These are phyloP conservation scores for Lindbergichthys nudifrons DNA, from an alignment of 2,797 vertebrate genomes.

Conservation along the genomic window DNA sequence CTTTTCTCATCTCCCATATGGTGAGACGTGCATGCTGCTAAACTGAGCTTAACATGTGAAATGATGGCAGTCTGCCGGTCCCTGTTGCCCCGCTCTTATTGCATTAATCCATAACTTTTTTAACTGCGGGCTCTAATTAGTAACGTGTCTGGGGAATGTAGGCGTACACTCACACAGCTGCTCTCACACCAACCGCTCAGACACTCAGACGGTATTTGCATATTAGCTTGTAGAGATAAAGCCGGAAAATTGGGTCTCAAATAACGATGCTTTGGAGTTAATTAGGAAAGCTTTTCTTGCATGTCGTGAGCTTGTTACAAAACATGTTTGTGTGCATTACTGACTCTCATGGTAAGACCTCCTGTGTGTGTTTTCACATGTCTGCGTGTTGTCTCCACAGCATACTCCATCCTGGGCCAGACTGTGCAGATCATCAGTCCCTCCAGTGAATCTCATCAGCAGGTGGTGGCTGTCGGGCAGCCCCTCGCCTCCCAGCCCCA, in stretches of 20 bases:
- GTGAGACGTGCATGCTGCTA: conserved; percentile 16
- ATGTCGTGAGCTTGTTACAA: conserved; percentile 56
- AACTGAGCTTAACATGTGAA: conserved; percentile 52
- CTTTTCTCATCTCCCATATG: conserved; percentile 42
- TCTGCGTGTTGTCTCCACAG: conserved; percentile 77
- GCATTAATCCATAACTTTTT: conserved; percentile 63
- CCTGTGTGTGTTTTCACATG: conserved; percentile 5
- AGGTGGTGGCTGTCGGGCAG: conserved; percentile 98
- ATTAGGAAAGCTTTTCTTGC: conserved; percentile 69
- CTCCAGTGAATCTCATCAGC: conserved; percentile 98
- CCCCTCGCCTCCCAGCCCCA: conserved; percentile 96
- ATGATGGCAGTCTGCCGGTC: conserved; percentile 33
- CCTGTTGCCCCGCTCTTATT: conserved; percentile 37
- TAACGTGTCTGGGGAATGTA: conserved; percentile 58
- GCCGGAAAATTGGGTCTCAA: conserved; percentile 64
- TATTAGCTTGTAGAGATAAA: conserved; percentile 67
- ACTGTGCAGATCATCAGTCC: conserved; percentile 98
- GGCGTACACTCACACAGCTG: conserved; percentile 23
- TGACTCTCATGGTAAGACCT: conserved; percentile 25
- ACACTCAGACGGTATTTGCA: conserved; percentile 61
- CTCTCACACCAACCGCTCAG: conserved; percentile 51
- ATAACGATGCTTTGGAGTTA: conserved; percentile 56
- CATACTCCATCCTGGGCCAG: conserved; percentile 98
- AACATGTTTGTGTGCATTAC: conserved; percentile 45
- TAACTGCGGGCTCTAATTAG: conserved; percentile 64